Percentiles rank a stretch among this genome's conserved stretches.
Conservation (phyloP, 2,797 vertebrate genomes). For the Uromys caudimaculatus region DNA sequence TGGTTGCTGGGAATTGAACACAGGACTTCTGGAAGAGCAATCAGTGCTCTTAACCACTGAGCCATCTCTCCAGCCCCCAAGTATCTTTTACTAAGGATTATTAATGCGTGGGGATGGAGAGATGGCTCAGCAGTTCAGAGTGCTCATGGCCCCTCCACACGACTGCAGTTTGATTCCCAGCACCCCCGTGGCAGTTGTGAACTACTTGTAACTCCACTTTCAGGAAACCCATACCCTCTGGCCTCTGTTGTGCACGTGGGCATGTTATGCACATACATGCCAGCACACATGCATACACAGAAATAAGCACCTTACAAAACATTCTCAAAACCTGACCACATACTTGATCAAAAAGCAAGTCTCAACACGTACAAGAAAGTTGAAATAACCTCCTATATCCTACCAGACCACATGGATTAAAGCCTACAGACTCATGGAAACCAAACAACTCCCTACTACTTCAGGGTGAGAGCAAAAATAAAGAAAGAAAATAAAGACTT, state of each 20-base stretch:
- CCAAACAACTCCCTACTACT: not conserved
- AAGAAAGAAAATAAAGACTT: not conserved
- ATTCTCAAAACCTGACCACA: not conserved
- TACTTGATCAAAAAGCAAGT: not conserved
- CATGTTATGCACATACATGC: not conserved
- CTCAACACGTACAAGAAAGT: not conserved
- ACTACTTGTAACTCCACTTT: not conserved
- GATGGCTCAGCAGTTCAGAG: not conserved
- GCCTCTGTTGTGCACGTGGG: not conserved
- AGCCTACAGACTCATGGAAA: not conserved
- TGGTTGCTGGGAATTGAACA: too few relatives aligned
- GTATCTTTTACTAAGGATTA: slow-evolving; percentile 23
- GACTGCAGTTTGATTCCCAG: not conserved
- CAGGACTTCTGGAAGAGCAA: too few relatives aligned
- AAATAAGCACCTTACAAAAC: not conserved
- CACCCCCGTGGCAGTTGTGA: not conserved
- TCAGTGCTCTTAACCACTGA: too few relatives aligned
- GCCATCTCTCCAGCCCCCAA: not conserved
- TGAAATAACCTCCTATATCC: not conserved
- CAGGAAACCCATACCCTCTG: not conserved
- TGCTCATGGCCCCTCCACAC: not conserved
- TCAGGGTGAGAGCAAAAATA: not conserved
- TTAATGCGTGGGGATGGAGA: not conserved
- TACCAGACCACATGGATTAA: not conserved
- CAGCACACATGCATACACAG: not conserved